These are phyloP conservation scores for Phenganax stokvisi DNA, from an alignment of 92 coral and sea anemone species.

Conservation along the genomic window DNA sequence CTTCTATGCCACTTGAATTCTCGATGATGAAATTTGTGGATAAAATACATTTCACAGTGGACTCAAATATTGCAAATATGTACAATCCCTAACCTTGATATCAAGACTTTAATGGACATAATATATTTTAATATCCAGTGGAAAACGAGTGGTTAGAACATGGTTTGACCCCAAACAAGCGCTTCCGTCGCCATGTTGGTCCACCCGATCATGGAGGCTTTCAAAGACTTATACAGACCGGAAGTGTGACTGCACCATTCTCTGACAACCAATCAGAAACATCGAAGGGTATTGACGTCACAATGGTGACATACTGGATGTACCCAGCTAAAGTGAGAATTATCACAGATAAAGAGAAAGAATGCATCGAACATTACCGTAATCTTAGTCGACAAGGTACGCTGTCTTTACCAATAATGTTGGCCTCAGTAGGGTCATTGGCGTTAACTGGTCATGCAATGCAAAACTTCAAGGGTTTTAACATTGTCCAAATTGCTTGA, in stretches of 20 bases:
- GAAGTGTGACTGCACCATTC: conserved; percentile 64
- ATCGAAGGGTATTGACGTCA: conserved; percentile 74
- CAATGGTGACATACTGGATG: conserved; percentile 92
- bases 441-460: no score
- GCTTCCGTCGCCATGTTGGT: conserved; percentile 66
- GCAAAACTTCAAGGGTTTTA: no score
- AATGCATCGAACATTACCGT: conserved; percentile 82
- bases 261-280: conserved; percentile 53
- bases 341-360: conserved; percentile 74
- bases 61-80: no score
- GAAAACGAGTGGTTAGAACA: conserved; percentile 43
- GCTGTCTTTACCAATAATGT: no score
- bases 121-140: conserved; percentile 20
- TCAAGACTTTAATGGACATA: background rate
- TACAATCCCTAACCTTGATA: no score
- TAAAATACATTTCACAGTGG: no score
- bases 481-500: no score
- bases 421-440: no score
- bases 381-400: conserved; percentile 75
- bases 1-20: no score
- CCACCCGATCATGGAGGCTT: conserved; percentile 97
- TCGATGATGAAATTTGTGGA: no score
- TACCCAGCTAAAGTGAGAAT: conserved; percentile 96
- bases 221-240: conserved; percentile 93
- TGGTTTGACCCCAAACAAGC: background rate